These are phyloP conservation scores for Clivina fossor DNA, from an alignment of 2,888 invertebrate species.

Conservation along the genomic window DNA sequence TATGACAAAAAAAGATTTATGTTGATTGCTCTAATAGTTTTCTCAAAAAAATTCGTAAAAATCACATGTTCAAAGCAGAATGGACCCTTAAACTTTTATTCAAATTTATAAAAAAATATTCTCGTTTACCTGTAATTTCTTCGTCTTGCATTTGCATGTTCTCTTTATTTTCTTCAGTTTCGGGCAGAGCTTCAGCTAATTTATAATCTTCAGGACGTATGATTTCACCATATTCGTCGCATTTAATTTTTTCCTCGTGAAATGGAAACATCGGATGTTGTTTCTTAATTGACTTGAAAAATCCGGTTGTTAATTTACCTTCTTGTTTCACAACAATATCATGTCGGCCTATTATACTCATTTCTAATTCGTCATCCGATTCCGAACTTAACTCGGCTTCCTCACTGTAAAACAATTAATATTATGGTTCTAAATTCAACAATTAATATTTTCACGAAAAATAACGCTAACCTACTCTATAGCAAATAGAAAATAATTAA, in stretches of 20 bases:
- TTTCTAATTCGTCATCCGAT: constrained; percentile 81
- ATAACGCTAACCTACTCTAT: background rate
- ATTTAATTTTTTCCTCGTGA: constrained; percentile 85
- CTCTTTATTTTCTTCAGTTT: constrained; percentile 70
- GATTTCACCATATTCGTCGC: constrained; percentile 96
- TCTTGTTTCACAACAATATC: constrained; percentile 84
- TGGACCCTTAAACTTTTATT: too few relatives aligned
- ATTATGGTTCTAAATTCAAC: background rate
- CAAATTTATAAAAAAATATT: constrained; percentile 55
- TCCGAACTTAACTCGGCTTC: constrained; percentile 75
- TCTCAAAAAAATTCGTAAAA: too few relatives aligned
- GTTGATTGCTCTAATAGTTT: background rate
- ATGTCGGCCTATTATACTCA: constrained; percentile 84
- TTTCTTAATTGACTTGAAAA: constrained; percentile 86
- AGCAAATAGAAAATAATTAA: constrained; percentile 1
- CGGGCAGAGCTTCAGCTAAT: constrained; percentile 70
- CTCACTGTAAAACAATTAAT: constrained; percentile 63
- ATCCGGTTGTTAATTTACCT: constrained; percentile 63
- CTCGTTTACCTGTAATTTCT: constrained; percentile 56
- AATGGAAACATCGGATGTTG: constrained; percentile 97
- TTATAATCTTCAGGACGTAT: constrained; percentile 91
- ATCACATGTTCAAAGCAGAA: too few relatives aligned
- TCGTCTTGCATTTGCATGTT: constrained; percentile 66
- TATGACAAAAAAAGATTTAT: background rate
- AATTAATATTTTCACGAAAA: too few relatives aligned